Percentiles rank a stretch among this genome's conserved stretches.
Conservation (phyloP, 2,888 invertebrate species). For the Stenoptilia bipunctidactyla region DNA sequence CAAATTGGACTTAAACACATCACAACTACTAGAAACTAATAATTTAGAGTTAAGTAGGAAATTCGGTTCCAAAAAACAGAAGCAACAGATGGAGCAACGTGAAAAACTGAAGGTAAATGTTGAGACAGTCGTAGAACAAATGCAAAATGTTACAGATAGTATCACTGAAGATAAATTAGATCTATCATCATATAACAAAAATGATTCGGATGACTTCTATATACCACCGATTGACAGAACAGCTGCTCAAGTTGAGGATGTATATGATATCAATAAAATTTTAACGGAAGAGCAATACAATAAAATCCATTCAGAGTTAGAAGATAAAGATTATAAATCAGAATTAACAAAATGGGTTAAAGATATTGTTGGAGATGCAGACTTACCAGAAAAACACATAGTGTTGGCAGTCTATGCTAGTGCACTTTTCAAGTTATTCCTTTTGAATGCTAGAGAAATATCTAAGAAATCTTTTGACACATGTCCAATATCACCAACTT, state of each 20-base stretch:
- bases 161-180: constrained; percentile 39
- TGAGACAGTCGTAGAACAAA: constrained; percentile 67
- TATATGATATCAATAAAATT: constrained; percentile 56
- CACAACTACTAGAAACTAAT: constrained; percentile 30
- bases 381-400: constrained; percentile 22
- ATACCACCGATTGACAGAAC: constrained; percentile 62
- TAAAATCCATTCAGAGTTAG: constrained; percentile 35
- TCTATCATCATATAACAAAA: constrained; percentile 33
- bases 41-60: constrained; percentile 66
- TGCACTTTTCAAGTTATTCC: constrained; percentile 28
- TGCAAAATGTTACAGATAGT: constrained; percentile 63
- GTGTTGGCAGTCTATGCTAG: constrained; percentile 43
- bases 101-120: constrained; percentile 72
- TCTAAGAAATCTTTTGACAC: constrained; percentile 30
- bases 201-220: constrained; percentile 50
- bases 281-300: constrained; percentile 46
- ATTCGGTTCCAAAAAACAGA: constrained; percentile 75
- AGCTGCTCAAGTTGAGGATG: constrained; percentile 47
- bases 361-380: constrained; percentile 18
- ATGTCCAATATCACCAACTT: constrained; percentile 32
- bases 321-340: constrained; percentile 25
- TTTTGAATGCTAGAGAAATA: constrained; percentile 27
- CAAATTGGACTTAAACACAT: constrained; percentile 21
- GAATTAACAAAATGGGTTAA: constrained; percentile 30
- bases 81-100: constrained; percentile 69